Evolutionary conservation across 64 coral and sea anemone species (phyloP).

Genomic region (Dendrophyllia cribrosa): DNA sequence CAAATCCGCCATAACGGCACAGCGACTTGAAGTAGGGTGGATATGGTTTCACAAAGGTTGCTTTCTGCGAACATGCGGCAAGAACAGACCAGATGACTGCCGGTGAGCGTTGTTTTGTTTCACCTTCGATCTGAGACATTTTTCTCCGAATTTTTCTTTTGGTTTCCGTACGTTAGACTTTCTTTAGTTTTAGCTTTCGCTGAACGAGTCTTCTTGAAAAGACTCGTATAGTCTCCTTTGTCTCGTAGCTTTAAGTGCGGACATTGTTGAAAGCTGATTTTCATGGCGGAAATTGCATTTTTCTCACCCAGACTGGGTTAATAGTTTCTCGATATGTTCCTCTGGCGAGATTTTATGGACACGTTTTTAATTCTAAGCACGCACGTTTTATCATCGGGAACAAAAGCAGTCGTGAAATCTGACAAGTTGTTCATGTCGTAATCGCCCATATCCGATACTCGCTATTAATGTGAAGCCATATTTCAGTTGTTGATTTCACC

Average conservation of each 20-base stretch:
- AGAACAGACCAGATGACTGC: slow-evolving; percentile 72
- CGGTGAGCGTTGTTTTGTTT: slow-evolving; percentile 71
- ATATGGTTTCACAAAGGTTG: slow-evolving; percentile 84
- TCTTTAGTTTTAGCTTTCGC: slow-evolving; percentile 50
- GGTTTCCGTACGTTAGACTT: slow-evolving; percentile 68
- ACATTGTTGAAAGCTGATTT: not conserved
- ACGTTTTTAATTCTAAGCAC: not conserved
- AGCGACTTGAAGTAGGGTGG: slow-evolving; percentile 84
- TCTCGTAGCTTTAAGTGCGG: not conserved
- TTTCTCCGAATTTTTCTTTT: slow-evolving; percentile 65
- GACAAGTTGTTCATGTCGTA: not conserved
- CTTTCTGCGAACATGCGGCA: slow-evolving; percentile 47
- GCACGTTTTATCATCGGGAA: not conserved
- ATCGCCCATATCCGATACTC: not conserved
- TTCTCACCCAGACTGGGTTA: not conserved
- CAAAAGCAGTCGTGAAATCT: not conserved
- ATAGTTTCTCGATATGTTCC: not conserved
- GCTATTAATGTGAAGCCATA: not conserved
- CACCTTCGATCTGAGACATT: slow-evolving; percentile 70
- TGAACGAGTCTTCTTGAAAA: slow-evolving; percentile 8
- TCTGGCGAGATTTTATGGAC: not conserved
- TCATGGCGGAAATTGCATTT: not conserved
- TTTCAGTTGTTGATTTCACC: not conserved
- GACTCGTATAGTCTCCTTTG: slow-evolving; percentile 29
- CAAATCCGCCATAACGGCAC: slow-evolving; percentile 97